Percentiles rank a stretch among this genome's conserved stretches.
Conservation (phyloP, 2,888 invertebrate species). For the Saturnia japonica region DNA sequence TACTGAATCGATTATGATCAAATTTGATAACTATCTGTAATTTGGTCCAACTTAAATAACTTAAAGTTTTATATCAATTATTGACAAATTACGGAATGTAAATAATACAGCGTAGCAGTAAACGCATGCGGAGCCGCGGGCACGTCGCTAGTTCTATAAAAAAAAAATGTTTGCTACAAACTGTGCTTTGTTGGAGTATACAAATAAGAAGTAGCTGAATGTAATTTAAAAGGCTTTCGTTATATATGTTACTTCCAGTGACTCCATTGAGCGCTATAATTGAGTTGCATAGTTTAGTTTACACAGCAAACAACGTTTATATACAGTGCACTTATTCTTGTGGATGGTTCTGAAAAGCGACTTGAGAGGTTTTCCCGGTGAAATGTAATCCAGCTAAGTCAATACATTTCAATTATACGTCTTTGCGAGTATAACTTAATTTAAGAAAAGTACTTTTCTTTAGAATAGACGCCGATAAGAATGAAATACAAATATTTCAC, state of each 20-base stretch:
- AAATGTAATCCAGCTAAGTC: slow-evolving; percentile 7
- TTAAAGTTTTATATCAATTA: no score
- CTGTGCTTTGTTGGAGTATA: not conserved
- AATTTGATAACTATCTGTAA: no score
- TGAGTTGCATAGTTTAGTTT: not conserved
- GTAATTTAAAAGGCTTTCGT: not conserved
- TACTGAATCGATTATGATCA: no score
- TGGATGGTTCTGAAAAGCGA: not conserved
- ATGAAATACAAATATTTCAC: not conserved
- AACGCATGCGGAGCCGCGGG: no score
- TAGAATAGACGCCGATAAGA: not conserved
- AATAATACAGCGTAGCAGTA: no score
- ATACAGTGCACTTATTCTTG: not conserved
- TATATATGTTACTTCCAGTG: not conserved
- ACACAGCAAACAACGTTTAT: not conserved
- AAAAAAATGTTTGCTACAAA: not conserved
- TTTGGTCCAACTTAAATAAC: no score
- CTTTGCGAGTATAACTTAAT: not conserved
- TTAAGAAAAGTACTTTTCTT: not conserved
- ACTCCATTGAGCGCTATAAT: not conserved
- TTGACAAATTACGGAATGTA: no score
- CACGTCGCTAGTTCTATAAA: no score
- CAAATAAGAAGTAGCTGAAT: not conserved
- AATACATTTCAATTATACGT: not conserved
- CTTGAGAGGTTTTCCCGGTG: not conserved